These are phyloP conservation scores for Sebastiscus tertius DNA, from an alignment of 2,797 vertebrate genomes.

Conservation along the genomic window DNA sequence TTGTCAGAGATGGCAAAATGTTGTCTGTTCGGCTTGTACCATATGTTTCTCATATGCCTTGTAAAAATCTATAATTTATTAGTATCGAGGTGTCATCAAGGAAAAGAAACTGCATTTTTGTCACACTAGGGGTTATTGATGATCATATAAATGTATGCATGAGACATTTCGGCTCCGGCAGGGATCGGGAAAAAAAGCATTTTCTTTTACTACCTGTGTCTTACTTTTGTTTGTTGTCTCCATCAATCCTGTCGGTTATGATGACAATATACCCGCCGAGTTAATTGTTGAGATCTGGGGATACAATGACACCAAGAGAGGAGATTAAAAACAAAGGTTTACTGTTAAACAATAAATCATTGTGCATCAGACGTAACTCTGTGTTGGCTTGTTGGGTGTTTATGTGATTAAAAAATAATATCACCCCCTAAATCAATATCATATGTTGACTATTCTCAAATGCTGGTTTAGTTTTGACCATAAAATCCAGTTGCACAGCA, in stretches of 20 bases:
- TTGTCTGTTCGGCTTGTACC: conserved; percentile 17
- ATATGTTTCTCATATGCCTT: conserved; percentile 49
- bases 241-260: no score
- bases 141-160: no score
- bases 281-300: neutral
- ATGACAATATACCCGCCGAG: no score
- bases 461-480: neutral
- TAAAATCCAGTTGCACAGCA: neutral
- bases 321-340: neutral
- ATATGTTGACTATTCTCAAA: neutral
- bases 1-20: no score
- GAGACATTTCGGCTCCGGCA: no score
- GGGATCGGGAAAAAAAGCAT: no score
- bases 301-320: neutral
- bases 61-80: conserved; percentile 3
- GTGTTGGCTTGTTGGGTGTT: neutral
- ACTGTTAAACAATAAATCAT: no score
- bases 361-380: neutral
- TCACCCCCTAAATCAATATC: neutral
- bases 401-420: neutral
- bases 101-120: neutral
- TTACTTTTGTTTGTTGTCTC: no score
- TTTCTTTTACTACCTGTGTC: no score
- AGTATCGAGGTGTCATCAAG: neutral
- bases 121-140: neutral